Base-by-base conservation (phyloP, 1,140 invertebrate genomes). In the Formica exsecta region DNA sequence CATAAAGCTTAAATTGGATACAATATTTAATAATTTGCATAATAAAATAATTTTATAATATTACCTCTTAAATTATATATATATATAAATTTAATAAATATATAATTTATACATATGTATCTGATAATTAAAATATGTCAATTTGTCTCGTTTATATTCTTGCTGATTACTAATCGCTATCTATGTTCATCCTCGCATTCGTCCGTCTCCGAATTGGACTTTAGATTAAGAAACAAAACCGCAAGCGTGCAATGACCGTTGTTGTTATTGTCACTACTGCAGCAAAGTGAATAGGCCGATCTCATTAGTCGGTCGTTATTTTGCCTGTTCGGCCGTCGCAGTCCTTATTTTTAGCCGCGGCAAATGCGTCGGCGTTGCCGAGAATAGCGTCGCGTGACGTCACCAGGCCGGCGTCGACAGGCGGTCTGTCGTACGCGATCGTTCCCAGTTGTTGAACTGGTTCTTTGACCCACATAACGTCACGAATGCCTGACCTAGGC, bases 401-500 rank as follows among this genome's bases (percentile, higher is more conserved):
- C 92, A 93, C 84, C 38, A n/a, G 25, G 73, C 51, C 79, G 51
- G 81, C 81, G 92, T 91, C 92, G 91, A 92, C 91, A 90, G 86
- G 89, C 90, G 83, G 91, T 93, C 92, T 90, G 87, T 89, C 92
- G 92, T 87, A 91, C 85, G 86, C 85, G 89, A 92, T 92, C 87
- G 88, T 92, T 94, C 92, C 86, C 77, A 91, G 92, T 88, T 86
- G 86, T 86, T 88, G 89, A 92, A 92, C 92, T 93, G 87, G 92
- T 94, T 93, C 92, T 93, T 93, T 93, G 93, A 94, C 92, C 93
- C 87, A 93, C 90, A 93, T 93, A 88, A 77, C 81, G 87, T 86
- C 86, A 88, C 79, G 80, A 89, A 61, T 59, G 57, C 86, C 83
- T 89, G 86, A 91, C 76, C 83, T 81, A 77, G 57, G 76, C 51